A percentile compares a stretch with the other conserved stretches of the same genome.
Conservation (phyloP, 2,797 vertebrate species). For the Chelidonichthys spinosus region DNA sequence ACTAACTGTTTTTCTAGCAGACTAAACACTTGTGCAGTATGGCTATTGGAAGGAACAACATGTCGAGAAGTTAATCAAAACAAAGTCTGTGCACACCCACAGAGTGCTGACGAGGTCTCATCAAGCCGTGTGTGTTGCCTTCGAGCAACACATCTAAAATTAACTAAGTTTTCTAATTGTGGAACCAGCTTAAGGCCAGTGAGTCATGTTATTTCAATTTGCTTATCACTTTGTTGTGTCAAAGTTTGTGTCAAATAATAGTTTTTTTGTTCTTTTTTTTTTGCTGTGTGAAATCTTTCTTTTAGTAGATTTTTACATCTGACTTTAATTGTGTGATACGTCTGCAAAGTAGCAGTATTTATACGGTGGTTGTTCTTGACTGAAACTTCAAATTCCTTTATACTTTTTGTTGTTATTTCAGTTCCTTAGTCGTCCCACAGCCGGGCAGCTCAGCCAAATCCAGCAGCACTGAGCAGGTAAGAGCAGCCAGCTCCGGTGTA, state of each 20-base stretch:
- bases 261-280: background rate
- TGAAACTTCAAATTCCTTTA: background rate
- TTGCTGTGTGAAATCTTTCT: background rate
- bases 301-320: background rate
- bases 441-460: background rate
- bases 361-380: background rate
- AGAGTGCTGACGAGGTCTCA: background rate
- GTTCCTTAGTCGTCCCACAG: constrained; percentile 37
- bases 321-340: accelerated
- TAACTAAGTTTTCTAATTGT: background rate
- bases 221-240: background rate
- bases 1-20: background rate
- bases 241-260: background rate
- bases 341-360: background rate
- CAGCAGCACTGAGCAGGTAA: constrained; percentile 62
- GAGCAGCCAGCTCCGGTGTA: background rate
- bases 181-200: background rate
- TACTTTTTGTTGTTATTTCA: constrained; percentile 38
- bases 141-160: background rate
- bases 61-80: constrained; percentile 3
- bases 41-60: background rate
- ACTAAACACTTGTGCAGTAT: background rate
- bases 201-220: background rate
- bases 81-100: background rate
- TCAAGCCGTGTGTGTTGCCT: background rate